Conservation (phyloP, 2,888 invertebrate species). For the Axea sp. region DNA sequence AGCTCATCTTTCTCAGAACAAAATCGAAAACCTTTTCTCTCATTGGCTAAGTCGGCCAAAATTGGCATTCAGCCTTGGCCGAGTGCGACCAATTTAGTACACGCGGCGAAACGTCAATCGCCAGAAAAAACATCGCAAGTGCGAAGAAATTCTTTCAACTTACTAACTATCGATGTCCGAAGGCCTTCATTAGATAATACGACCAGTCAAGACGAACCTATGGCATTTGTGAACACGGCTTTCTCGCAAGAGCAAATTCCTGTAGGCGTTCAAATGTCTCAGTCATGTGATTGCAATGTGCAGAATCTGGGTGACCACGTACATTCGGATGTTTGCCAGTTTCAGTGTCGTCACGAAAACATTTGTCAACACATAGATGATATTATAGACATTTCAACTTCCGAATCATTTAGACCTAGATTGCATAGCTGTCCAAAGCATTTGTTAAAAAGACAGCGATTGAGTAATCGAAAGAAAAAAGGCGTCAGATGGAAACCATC, state of each 20-base stretch:
- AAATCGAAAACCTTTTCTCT: slow-evolving; percentile 71
- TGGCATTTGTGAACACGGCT: slow-evolving; percentile 68
- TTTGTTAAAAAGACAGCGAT: slow-evolving; percentile 70
- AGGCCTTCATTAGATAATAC: slow-evolving; percentile 33
- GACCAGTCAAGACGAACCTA: slow-evolving; percentile 45
- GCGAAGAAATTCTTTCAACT: slow-evolving; percentile 61
- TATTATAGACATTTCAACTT: background rate
- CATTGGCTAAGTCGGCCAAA: slow-evolving; percentile 64
- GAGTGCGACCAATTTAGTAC: slow-evolving; percentile 73
- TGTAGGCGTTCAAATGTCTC: background rate
- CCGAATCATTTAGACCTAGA: slow-evolving; percentile 53
- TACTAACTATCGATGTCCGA: slow-evolving; percentile 48
- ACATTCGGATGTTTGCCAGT: slow-evolving; percentile 66
- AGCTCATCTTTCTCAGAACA: slow-evolving; percentile 65
- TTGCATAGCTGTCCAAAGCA: slow-evolving; percentile 69
- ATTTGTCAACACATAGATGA: slow-evolving; percentile 60
- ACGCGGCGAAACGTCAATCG: slow-evolving; percentile 42
- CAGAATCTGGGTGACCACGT: slow-evolving; percentile 51
- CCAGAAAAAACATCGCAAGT: slow-evolving; percentile 23
- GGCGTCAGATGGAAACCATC: slow-evolving; percentile 75
- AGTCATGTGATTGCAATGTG: slow-evolving; percentile 40
- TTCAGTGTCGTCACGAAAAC: slow-evolving; percentile 63
- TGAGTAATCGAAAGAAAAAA: slow-evolving; percentile 69
- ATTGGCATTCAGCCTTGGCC: slow-evolving; percentile 73
- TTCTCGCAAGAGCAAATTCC: slow-evolving; percentile 66